phyloP scores from a whole-genome alignment of 2,113 vertebrate species.

The Zosterops hypoxanthus region DNA sequence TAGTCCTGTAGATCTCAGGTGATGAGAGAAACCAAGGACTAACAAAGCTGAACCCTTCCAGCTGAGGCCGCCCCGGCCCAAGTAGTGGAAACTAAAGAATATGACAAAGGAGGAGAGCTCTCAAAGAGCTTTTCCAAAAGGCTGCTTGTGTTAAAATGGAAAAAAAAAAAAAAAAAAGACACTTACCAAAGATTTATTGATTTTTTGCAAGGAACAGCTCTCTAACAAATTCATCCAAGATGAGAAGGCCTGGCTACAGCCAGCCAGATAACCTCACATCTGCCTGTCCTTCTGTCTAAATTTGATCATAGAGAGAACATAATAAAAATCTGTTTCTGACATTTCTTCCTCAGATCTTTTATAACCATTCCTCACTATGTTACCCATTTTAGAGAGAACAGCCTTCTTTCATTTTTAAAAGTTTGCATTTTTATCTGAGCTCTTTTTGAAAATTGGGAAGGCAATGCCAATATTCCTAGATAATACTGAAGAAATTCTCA shows the following conservation, averaged over 20 bases:
- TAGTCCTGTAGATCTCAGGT: not conserved
- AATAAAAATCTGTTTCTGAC: not conserved
- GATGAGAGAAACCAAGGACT: not conserved
- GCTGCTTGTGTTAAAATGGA: not conserved
- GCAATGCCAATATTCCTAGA: not conserved
- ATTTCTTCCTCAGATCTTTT: not conserved
- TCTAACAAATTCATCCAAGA: not conserved
- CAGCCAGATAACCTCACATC: not conserved
- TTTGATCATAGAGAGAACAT: not conserved
- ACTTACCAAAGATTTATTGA: not conserved
- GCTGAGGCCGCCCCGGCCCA: not conserved
- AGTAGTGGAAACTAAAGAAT: not conserved
- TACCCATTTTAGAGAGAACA: not conserved
- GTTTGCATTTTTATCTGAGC: not conserved
- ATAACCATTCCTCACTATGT: not conserved
- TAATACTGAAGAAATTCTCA: not conserved
- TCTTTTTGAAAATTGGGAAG: not conserved
- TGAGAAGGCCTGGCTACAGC: not conserved
- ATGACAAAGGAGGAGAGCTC: not conserved
- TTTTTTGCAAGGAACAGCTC: not conserved
- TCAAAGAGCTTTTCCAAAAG: not conserved
- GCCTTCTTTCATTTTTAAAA: not conserved
- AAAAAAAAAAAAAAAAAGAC: not conserved
- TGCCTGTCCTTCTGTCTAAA: not conserved
- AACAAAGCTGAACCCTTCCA: not conserved